Percentiles rank a stretch among this genome's conserved stretches.
phyloP scores from a whole-genome alignment of 1,140 invertebrate species.

The Phocides pigmalion region DNA sequence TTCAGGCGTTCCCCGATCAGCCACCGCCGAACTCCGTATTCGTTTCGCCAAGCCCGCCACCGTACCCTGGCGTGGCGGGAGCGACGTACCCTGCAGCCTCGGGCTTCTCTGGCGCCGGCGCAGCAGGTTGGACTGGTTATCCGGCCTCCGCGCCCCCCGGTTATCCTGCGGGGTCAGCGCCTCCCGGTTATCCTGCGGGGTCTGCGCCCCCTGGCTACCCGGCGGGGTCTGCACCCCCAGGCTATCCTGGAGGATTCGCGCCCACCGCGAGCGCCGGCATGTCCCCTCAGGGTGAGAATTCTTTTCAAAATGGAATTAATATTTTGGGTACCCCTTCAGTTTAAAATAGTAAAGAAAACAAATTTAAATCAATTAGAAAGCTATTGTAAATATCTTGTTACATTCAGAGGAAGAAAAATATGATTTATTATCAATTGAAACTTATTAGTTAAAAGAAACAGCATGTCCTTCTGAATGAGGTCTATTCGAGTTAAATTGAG shows the following conservation, averaged over 20 bases:
- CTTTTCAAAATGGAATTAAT: no score
- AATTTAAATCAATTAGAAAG: no score
- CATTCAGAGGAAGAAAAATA: no score
- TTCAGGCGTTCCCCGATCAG: constrained; percentile 86
- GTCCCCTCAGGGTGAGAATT: constrained; percentile 56
- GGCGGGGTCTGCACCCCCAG: constrained; percentile 56
- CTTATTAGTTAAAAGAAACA: no score
- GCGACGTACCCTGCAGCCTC: constrained; percentile 68
- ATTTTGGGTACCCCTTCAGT: no score
- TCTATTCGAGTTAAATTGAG: no score
- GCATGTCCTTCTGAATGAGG: no score
- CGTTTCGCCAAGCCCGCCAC: constrained; percentile 96
- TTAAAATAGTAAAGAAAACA: no score
- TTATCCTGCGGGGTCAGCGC: no score
- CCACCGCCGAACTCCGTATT: constrained; percentile 93
- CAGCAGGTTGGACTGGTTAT: constrained; percentile 45
- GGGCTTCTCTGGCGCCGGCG: constrained; percentile 55
- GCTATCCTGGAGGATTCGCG: constrained; percentile 62
- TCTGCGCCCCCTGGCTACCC: constrained; percentile 60
- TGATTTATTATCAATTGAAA: no score
- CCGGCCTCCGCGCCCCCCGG: constrained; percentile 56
- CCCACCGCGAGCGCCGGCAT: constrained; percentile 52
- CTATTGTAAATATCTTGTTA: no score
- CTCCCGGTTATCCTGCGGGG: constrained; percentile 60
- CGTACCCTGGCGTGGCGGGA: constrained; percentile 93